A percentile compares a stretch with the other conserved stretches of the same genome.
phyloP scores from a whole-genome alignment of 2,113 vertebrate genomes.

The Corynorhinus townsendii region DNA sequence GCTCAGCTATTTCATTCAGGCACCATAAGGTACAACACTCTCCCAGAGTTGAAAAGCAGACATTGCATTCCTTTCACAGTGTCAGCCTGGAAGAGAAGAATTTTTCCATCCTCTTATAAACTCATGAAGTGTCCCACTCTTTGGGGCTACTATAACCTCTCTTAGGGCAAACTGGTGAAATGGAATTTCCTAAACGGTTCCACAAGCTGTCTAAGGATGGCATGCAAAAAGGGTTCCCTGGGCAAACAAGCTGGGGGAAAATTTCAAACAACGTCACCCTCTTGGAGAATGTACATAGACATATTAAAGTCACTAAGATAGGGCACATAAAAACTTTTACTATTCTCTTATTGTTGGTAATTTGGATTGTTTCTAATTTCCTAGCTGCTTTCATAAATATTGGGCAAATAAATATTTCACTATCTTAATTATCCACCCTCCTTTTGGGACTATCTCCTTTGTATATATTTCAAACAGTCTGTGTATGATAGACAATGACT shows the following conservation, averaged over 20 bases:
- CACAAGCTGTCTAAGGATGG: background rate
- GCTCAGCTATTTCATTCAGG: constrained; percentile 19
- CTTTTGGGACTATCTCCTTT: background rate
- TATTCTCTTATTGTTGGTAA: background rate
- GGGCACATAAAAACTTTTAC: background rate
- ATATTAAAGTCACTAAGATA: background rate
- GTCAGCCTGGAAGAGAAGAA: constrained; percentile 11
- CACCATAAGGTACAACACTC: background rate
- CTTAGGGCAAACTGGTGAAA: constrained; percentile 7
- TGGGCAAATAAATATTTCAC: background rate
- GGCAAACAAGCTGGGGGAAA: background rate
- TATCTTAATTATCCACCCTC: background rate
- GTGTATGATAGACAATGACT: background rate
- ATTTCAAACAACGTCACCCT: background rate
- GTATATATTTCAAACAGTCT: background rate
- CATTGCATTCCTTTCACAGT: constrained; percentile 21
- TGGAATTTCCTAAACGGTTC: constrained; percentile 44
- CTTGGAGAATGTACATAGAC: background rate
- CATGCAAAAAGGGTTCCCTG: background rate
- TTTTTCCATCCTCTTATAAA: constrained; percentile 40
- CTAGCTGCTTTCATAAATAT: background rate
- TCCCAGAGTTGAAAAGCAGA: constrained; percentile 22
- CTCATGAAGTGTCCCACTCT: background rate
- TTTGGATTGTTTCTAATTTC: background rate
- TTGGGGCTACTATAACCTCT: background rate